Evolutionary conservation across 2,888 invertebrate species (phyloP), one percentile per base, ranked within the genome.

Genomic region (Oscheius myriophilus): DNA sequence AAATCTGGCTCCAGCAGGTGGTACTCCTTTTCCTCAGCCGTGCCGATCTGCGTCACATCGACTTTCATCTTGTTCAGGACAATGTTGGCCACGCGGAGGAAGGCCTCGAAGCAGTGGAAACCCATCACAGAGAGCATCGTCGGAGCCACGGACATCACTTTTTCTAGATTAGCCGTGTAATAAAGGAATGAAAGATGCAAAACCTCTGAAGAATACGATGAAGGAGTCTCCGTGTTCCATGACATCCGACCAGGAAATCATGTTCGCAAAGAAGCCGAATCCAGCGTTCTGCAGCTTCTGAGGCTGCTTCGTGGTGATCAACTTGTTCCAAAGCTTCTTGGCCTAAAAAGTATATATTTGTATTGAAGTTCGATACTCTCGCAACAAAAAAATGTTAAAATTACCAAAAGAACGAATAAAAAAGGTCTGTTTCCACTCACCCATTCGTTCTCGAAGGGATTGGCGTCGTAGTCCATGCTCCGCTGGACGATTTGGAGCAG

Each of bases 41-140:
- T 41, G 4, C 3, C 18, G n/a, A 4, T 4, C 6, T 18, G 3
- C 16, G 4, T 46, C 42, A 23, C 11, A 18, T 51, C 25, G 3
- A 53, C 3, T n/a, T 21, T 18, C 49, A 33, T 14, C 23, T 46
- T 43, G 12, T 46, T 7, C 11, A 63, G 52, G 52, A 53, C 23
- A 1, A 61, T 51, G 42, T 67, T 67, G 21, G 52, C 53, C 18
- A 45, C 39, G 16, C 52, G 46, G n/a, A 67, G 42, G 26, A 59
- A 61, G 16, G 51, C n/a, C 11, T 46, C 23, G 43, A 67, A 67
- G 33, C 67, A 67, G 12, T 61, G 26, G 59, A 67, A 67, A 1
- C 67, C 67, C 12, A n/a, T 61, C 11, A 18, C 21, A 9, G 59
- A 51, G 1, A 67, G 42, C 14, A 14, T 41, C 41, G 16, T 21